Base-by-base conservation (phyloP, 2,797 vertebrate species). In the Neostethus bicornis region DNA sequence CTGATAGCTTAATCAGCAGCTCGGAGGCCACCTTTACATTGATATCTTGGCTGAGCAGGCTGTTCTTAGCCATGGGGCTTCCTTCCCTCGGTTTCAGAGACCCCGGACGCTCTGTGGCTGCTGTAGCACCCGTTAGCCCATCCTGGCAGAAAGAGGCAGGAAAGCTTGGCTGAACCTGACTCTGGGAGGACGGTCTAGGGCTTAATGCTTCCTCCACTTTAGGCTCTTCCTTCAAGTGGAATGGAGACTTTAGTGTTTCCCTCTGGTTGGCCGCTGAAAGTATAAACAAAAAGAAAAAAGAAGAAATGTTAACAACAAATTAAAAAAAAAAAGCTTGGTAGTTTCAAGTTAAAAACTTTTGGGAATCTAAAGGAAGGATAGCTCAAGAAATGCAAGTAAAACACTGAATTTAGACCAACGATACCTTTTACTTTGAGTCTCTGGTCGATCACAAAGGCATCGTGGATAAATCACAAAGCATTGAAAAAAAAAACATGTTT, bases 1-100 rank as follows among this genome's bases (percentile, higher is more conserved):
- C 97, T 95, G 97, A 99, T 31, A 99, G 93, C 74, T 98, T 99
- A 85, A 99, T 98, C 67, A 99, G 95, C 79, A 99, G 94, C 80
- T 99, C 97, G 4, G 97, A 99, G 1, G 96, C 97, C 68, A 96
- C 96, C 88, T 99, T 98, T 70, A 96, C 69, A 5, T 92, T 96
- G 87, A 96, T 94, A 70, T 99, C 97, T 73, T 94, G 94, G 88
- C 91, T 95, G 46, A 98, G 90, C 70, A 95, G 80, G 61, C 82
- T 90, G 80, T 91, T 90, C 77, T 94, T 94, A 5, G 66, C 57
- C 79, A 88, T 77, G 39, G 91, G 90, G 75, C 90, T 91, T 42
- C 81, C 86, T 75, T 98, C 95, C 68, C 92, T 92, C 7, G 91
- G 75, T 69, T 94, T 95, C 20, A 92, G 84, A 2, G 89, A 66